Percentiles rank a stretch among this genome's conserved stretches.
phyloP scores from a whole-genome alignment of 2,888 invertebrate species.

The Acrobasis suavella region DNA sequence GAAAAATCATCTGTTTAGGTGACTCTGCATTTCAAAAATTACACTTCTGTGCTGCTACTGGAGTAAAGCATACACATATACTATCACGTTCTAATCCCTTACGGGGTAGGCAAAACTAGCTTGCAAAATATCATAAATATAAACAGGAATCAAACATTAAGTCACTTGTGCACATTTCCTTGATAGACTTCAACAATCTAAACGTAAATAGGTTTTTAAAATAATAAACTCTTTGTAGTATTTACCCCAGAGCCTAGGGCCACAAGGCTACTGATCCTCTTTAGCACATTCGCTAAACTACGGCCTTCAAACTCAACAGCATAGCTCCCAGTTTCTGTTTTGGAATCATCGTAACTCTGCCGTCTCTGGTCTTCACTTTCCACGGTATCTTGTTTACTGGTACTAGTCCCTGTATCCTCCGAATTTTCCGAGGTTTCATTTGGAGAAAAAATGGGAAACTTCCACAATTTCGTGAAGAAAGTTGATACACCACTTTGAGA shows the following conservation, averaged over 20 bases:
- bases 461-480: slow-evolving; percentile 89
- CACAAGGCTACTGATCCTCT: slow-evolving; percentile 92
- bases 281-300: slow-evolving; percentile 92
- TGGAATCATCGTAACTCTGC: slow-evolving; percentile 53
- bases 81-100: no score
- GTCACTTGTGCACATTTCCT: not conserved
- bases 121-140: no score
- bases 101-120: no score
- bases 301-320: slow-evolving; percentile 86
- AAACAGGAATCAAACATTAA: no score
- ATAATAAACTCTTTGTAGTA: slow-evolving; percentile 28
- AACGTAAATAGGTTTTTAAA: not conserved
- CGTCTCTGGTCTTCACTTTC: slow-evolving; percentile 46
- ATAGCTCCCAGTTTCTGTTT: slow-evolving; percentile 64
- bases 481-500: slow-evolving; percentile 88
- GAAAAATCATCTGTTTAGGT: no score
- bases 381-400: slow-evolving; percentile 43
- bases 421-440: slow-evolving; percentile 53
- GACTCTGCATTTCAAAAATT: no score
- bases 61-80: no score
- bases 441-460: slow-evolving; percentile 83
- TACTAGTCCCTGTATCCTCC: slow-evolving; percentile 47
- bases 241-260: slow-evolving; percentile 91
- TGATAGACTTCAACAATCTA: not conserved
- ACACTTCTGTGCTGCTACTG: no score